Conservation (phyloP, 1,140 invertebrate species). For the Holcopasites calliopsidis region DNA sequence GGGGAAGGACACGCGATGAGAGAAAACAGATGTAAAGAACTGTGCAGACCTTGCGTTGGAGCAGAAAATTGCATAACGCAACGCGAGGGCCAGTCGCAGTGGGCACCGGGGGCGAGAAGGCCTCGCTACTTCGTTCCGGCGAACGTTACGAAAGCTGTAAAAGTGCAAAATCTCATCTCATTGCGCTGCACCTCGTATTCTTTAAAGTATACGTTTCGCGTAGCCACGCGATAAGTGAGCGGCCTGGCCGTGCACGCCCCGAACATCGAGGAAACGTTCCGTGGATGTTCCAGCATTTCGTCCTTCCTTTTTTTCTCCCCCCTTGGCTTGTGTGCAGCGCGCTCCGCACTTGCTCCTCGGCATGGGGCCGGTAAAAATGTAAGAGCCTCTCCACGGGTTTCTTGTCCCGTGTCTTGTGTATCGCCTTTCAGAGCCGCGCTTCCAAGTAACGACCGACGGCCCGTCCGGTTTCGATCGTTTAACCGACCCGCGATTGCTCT, state of each 20-base stretch:
- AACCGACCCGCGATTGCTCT: not conserved
- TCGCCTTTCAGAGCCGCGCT: not conserved
- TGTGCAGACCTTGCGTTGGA: no score
- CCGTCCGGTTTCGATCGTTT: not conserved
- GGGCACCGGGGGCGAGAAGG: no score
- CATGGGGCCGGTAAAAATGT: conserved; percentile 62
- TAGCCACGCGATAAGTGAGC: conserved; percentile 24
- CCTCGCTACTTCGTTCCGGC: not conserved
- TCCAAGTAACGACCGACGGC: conserved; percentile 4
- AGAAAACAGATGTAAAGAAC: no score
- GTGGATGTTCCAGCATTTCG: not conserved
- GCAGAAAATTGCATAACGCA: no score
- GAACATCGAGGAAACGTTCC: conserved; percentile 7
- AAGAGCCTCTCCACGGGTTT: conserved; percentile 16
- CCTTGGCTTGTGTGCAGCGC: conserved; percentile 46
- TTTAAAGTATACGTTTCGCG: conserved; percentile 19
- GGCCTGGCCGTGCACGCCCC: conserved; percentile 16
- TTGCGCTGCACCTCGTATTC: conserved; percentile 8
- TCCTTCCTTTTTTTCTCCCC: no score
- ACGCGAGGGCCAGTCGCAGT: no score
- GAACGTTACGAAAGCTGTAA: conserved; percentile 12
- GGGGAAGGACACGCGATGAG: no score
- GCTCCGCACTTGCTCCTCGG: conserved; percentile 65
- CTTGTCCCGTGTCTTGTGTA: not conserved
- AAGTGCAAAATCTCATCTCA: conserved; percentile 22